Percentiles rank a stretch among this genome's conserved stretches.
phyloP scores from a whole-genome alignment of 2,888 invertebrate species.

The Yponomeuta sedellus region DNA sequence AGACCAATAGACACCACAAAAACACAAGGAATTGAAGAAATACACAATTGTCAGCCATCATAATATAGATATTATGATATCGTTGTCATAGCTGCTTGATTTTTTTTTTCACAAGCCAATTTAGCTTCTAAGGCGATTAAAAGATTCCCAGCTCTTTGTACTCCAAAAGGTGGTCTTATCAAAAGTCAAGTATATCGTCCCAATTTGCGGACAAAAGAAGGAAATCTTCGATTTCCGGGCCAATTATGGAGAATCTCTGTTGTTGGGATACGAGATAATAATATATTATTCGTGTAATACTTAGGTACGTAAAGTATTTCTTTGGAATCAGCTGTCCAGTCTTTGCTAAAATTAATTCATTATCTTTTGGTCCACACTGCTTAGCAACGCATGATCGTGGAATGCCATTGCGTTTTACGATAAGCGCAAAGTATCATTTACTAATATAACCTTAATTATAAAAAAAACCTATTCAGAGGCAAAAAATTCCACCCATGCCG shows the following conservation, averaged over 20 bases:
- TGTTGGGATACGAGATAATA: not conserved
- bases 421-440: constrained; percentile 3
- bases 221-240: not conserved
- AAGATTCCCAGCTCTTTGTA: not conserved
- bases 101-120: too few species aligned
- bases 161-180: not conserved
- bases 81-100: too few species aligned
- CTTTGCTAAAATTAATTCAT: not conserved
- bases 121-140: not conserved
- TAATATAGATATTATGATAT: too few species aligned
- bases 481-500: too few species aligned
- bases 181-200: not conserved
- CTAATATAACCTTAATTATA: too few species aligned
- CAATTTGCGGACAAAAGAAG: not conserved
- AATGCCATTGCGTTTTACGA: not conserved
- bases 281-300: not conserved
- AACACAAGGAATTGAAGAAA: too few species aligned
- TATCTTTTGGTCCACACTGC: not conserved
- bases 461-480: too few species aligned
- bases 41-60: too few species aligned
- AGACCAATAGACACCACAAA: too few species aligned
- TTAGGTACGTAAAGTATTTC: too few species aligned
- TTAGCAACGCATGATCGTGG: not conserved
- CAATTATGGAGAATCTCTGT: not conserved
- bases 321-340: too few species aligned